These are phyloP conservation scores for Byasa hedistus DNA, from an alignment of 2,888 invertebrate genomes.

Conservation along the genomic window DNA sequence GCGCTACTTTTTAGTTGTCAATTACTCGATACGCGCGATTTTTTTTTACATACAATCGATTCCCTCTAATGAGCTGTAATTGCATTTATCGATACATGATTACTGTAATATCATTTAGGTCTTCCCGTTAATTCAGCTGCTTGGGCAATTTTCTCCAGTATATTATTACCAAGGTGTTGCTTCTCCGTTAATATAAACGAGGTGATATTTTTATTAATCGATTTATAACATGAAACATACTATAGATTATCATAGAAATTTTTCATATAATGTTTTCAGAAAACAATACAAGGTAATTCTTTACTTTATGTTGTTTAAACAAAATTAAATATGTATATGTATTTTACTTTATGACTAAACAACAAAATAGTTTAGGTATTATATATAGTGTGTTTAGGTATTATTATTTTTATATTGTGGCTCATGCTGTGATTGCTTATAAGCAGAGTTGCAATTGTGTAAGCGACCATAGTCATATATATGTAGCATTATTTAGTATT, in stretches of 20 bases:
- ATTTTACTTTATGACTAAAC: background rate
- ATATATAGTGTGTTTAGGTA: too few relatives aligned
- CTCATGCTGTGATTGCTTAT: too few relatives aligned
- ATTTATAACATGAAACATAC: constrained; percentile 7
- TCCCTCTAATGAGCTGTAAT: constrained; percentile 69
- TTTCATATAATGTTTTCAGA: too few relatives aligned
- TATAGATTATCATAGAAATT: background rate
- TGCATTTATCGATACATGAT: constrained; percentile 64
- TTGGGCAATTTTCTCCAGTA: constrained; percentile 42
- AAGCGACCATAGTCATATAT: too few relatives aligned
- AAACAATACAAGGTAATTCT: too few relatives aligned
- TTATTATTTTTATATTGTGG: too few relatives aligned
- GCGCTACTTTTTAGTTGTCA: constrained; percentile 54
- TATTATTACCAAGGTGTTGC: constrained; percentile 29
- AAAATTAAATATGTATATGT: too few relatives aligned
- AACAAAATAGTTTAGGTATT: constrained; percentile 11
- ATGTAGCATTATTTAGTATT: too few relatives aligned
- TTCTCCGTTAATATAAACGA: constrained; percentile 10
- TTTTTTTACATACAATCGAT: constrained; percentile 60
- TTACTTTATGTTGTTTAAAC: too few relatives aligned
- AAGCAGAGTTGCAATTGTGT: too few relatives aligned
- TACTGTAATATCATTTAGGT: constrained; percentile 36
- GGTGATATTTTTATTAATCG: background rate
- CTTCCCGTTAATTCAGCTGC: constrained; percentile 36
- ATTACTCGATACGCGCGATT: constrained; percentile 53